Evolutionary conservation across 2,113 vertebrate genomes (phyloP).

Genomic region (Strix aluco): DNA sequence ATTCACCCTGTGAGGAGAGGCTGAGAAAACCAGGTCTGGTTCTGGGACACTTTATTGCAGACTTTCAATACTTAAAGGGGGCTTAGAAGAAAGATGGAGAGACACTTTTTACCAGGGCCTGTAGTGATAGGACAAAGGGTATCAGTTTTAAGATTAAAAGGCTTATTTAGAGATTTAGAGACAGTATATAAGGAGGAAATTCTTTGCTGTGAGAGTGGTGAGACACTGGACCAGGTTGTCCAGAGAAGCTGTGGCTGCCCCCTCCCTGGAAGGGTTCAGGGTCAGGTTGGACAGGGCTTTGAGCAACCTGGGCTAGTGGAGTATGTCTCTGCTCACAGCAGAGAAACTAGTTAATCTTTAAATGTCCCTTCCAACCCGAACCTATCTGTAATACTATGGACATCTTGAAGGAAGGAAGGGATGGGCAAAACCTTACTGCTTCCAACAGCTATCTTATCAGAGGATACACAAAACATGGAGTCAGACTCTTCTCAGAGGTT

Average conservation of each 20-base stretch:
- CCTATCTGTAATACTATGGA: not conserved
- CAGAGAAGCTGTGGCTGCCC: not conserved
- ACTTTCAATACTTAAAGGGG: not conserved
- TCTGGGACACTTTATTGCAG: not conserved
- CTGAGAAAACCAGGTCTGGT: not conserved
- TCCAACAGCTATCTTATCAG: not conserved
- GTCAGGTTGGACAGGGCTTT: not conserved
- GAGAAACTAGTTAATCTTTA: no score
- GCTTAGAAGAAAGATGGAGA: not conserved
- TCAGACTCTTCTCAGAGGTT: not conserved
- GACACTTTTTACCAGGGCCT: not conserved
- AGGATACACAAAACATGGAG: not conserved
- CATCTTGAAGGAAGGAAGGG: not conserved
- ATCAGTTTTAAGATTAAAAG: not conserved
- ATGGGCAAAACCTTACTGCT: not conserved
- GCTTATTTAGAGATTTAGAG: not conserved
- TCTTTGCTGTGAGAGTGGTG: not conserved
- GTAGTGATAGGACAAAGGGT: not conserved
- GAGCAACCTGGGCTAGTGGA: not conserved
- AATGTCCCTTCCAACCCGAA: not conserved
- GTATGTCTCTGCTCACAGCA: not conserved
- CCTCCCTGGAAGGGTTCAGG: not conserved
- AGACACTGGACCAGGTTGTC: not conserved
- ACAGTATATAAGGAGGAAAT: not conserved
- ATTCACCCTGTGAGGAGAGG: rapidly evolving